These are phyloP conservation scores for Ernsta delagoae DNA, from an alignment of 2,888 invertebrate genomes.

Conservation along the genomic window DNA sequence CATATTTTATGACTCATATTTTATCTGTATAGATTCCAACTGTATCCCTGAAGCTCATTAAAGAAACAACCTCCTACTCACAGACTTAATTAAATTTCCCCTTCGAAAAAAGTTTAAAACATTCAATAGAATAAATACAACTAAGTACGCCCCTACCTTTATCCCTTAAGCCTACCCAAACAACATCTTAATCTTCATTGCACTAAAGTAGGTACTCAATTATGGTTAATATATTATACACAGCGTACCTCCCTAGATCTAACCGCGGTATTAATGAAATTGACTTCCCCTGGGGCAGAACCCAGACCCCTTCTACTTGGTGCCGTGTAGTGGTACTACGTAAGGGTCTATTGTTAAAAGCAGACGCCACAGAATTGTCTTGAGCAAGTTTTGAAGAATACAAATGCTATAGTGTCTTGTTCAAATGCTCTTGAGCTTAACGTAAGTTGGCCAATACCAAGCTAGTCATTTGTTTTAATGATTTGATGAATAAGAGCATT, in stretches of 20 bases:
- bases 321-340: slow-evolving; percentile 47
- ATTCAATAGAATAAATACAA: neutral
- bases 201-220: slow-evolving; percentile 73
- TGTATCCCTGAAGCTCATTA: too few relatives aligned
- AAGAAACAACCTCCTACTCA: neutral
- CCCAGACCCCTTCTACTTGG: slow-evolving; percentile 54
- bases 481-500: too few relatives aligned
- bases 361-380: slow-evolving; percentile 40
- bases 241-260: slow-evolving; percentile 62
- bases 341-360: slow-evolving; percentile 55
- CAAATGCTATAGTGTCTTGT: too few relatives aligned
- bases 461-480: too few relatives aligned
- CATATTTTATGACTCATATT: too few relatives aligned
- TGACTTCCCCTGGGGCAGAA: slow-evolving; percentile 72
- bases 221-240: slow-evolving; percentile 78
- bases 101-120: neutral
- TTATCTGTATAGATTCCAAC: too few relatives aligned
- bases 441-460: too few relatives aligned
- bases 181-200: slow-evolving; percentile 71
- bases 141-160: neutral
- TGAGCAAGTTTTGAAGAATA: too few relatives aligned
- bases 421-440: too few relatives aligned
- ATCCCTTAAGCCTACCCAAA: slow-evolving; percentile 17
- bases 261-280: slow-evolving; percentile 81
- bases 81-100: neutral